Evolutionary conservation across 2,797 vertebrate genomes (phyloP).

Genomic region (Neoniphon sammara): DNA sequence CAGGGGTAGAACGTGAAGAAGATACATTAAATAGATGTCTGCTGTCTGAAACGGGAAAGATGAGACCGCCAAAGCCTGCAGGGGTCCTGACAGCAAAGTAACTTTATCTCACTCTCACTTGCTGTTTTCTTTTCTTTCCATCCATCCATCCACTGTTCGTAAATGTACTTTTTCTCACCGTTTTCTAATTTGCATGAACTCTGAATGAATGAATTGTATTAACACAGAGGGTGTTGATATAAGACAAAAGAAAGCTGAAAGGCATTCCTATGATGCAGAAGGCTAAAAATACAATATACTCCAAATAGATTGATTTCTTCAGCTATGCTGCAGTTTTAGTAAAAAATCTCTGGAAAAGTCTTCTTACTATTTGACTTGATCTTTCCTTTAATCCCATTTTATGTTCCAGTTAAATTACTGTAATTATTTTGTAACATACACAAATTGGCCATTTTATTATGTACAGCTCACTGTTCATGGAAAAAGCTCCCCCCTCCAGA

Average conservation of each 20-base stretch:
- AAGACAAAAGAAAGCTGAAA: neutral
- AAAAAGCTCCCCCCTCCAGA: too few species aligned
- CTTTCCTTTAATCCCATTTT: too few species aligned
- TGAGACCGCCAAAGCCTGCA: neutral
- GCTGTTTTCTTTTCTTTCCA: neutral
- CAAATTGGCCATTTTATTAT: too few species aligned
- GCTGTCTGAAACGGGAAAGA: constrained; percentile 1
- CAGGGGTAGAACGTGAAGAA: neutral
- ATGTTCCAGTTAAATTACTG: too few species aligned
- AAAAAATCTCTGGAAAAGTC: neutral
- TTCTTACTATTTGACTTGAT: too few species aligned
- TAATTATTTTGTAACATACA: too few species aligned
- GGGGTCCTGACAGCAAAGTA: constrained; percentile 10
- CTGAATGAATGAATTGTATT: neutral
- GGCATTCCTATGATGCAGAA: neutral
- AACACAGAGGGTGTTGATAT: neutral
- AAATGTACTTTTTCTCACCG: too few species aligned
- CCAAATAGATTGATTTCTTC: neutral
- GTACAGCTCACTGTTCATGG: too few species aligned
- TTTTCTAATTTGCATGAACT: neutral
- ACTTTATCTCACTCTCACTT: neutral
- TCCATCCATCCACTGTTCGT: neutral
- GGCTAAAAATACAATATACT: neutral
- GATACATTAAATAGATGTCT: neutral
- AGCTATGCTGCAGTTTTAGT: neutral